phyloP scores from a whole-genome alignment of 1,140 invertebrate genomes.

The Brachionus rotundiformis region DNA sequence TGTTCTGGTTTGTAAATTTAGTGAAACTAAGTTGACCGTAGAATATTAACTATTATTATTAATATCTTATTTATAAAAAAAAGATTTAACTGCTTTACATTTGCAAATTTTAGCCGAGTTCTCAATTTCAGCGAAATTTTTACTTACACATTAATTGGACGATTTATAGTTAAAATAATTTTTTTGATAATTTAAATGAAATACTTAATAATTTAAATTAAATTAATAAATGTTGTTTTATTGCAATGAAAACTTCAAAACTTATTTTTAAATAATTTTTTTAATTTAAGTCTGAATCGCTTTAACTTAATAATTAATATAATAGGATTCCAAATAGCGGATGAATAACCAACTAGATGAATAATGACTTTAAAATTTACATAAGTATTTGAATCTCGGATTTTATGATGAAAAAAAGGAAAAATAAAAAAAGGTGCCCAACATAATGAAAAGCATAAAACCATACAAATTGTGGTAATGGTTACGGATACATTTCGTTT shows the following conservation, averaged over 20 bases:
- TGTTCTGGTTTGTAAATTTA: too few relatives aligned
- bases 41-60: too few relatives aligned
- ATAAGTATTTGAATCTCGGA: neutral
- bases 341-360: slow-evolving; percentile 46
- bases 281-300: slow-evolving; percentile 23
- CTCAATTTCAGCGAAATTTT: too few relatives aligned
- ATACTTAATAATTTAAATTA: too few relatives aligned
- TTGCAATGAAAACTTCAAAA: neutral
- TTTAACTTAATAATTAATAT: slow-evolving; percentile 47
- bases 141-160: too few relatives aligned
- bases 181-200: too few relatives aligned
- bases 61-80: too few relatives aligned
- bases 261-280: neutral
- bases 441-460: slow-evolving; percentile 25
- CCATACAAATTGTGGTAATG: slow-evolving; percentile 39
- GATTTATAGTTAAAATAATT: too few relatives aligned
- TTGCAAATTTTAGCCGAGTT: too few relatives aligned
- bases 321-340: slow-evolving; percentile 35
- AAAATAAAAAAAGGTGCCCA: slow-evolving; percentile 48
- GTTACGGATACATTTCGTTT: slow-evolving; percentile 48
- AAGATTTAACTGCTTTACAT: too few relatives aligned
- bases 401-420: slow-evolving; percentile 11
- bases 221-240: too few relatives aligned
- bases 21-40: too few relatives aligned
- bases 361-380: slow-evolving; percentile 31